phyloP scores from a whole-genome alignment of 1,140 invertebrate genomes.

The Plodia interpunctella region DNA sequence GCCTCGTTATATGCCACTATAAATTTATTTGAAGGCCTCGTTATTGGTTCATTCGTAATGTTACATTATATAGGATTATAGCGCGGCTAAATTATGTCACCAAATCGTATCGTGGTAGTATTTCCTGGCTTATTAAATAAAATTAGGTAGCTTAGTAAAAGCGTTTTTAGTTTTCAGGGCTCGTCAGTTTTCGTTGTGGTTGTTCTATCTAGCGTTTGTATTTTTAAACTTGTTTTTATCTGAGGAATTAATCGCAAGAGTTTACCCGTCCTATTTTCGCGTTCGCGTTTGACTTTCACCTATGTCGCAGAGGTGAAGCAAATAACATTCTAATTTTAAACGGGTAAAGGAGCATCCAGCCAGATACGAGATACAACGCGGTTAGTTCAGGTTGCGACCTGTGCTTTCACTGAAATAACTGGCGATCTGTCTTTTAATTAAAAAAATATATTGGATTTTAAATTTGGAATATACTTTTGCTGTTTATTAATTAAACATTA shows the following conservation, averaged over 20 bases:
- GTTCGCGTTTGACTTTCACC: conserved; percentile 33
- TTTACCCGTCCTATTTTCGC: conserved; percentile 14
- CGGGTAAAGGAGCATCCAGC: conserved; percentile 13
- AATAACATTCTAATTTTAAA: conserved; percentile 44
- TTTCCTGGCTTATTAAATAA: no score
- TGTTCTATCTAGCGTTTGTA: no score
- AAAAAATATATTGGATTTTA: no score
- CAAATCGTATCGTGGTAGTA: no score
- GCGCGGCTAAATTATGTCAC: conserved; percentile 17
- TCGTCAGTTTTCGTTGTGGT: no score
- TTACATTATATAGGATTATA: conserved; percentile 21
- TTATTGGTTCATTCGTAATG: conserved; percentile 16
- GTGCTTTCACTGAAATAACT: neutral
- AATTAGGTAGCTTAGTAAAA: no score
- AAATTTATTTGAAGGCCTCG: conserved; percentile 20
- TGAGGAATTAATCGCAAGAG: neutral
- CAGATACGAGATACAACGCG: conserved; percentile 17
- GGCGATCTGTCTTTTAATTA: no score
- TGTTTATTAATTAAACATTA: no score
- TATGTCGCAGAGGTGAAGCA: conserved; percentile 42
- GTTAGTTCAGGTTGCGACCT: neutral
- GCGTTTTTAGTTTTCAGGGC: no score
- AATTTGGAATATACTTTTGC: no score
- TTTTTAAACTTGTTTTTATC: no score
- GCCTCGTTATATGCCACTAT: conserved; percentile 15